Conservation (phyloP, 2,797 vertebrate species). For the Typhlichthys eigenmanni region DNA sequence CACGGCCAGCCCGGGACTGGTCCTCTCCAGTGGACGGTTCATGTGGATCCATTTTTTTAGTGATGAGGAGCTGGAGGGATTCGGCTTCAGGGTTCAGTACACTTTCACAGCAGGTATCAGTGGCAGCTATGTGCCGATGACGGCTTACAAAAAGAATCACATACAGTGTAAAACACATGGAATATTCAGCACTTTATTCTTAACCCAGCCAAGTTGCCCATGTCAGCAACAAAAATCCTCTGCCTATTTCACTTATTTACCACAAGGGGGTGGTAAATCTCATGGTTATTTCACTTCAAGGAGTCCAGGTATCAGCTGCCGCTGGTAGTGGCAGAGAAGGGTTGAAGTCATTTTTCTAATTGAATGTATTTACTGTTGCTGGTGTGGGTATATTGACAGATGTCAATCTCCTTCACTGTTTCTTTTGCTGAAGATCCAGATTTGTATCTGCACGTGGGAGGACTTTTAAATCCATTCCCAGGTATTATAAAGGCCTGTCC, state of each 20-base stretch:
- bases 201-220: too few relatives aligned
- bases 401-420: conserved; percentile 32
- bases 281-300: too few relatives aligned
- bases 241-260: too few relatives aligned
- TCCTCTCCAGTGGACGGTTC: conserved; percentile 92
- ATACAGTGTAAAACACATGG: neutral
- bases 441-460: conserved; percentile 90
- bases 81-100: conserved; percentile 91
- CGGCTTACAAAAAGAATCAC: too few relatives aligned
- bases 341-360: neutral
- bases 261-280: too few relatives aligned
- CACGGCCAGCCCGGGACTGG: conserved; percentile 81
- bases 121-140: too few relatives aligned
- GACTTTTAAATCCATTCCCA: conserved; percentile 95
- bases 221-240: too few relatives aligned
- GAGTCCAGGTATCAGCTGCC: too few relatives aligned
- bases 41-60: conserved; percentile 97
- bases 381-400: conserved; percentile 7
- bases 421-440: conserved; percentile 86
- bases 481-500: conserved; percentile 70
- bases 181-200: neutral
- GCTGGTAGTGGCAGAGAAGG: too few relatives aligned
- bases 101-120: conserved; percentile 86
- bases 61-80: conserved; percentile 93
- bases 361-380: neutral